Percentiles rank a stretch among this genome's conserved stretches.
These are phyloP conservation scores for Pitangus sulphuratus DNA, from an alignment of 2,797 vertebrate genomes.

Conservation along the genomic window DNA sequence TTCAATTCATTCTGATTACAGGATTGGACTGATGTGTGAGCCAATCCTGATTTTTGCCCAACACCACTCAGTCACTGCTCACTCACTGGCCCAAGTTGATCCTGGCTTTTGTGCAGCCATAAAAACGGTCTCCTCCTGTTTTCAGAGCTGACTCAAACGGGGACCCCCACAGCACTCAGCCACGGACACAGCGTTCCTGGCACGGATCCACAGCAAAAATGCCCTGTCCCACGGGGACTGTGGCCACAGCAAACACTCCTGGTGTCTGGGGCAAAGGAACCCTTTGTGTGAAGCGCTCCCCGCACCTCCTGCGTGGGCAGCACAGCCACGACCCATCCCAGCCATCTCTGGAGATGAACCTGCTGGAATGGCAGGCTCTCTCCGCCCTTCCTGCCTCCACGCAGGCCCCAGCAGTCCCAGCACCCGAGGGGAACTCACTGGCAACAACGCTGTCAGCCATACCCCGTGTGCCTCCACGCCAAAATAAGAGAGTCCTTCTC, in stretches of 20 bases:
- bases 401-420: rapidly evolving
- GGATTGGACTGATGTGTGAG: slow-evolving; percentile 12
- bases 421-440: background rate
- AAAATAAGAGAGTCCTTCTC: background rate
- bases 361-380: background rate
- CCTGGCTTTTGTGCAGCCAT: background rate
- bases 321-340: background rate
- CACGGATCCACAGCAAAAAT: background rate
- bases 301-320: background rate
- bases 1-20: slow-evolving; percentile 46
- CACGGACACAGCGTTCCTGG: background rate
- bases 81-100: background rate
- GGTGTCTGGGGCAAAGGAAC: background rate
- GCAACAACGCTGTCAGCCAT: background rate
- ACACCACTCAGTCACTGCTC: background rate
- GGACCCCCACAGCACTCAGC: rapidly evolving
- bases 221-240: background rate
- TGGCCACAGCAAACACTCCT: background rate
- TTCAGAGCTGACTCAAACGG: background rate
- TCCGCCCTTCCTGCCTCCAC: background rate
- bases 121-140: background rate
- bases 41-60: slow-evolving; percentile 36
- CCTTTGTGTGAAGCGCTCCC: rapidly evolving
- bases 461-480: background rate
- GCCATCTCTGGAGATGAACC: background rate